Conservation (phyloP, 37 sponge, comb jelly and placozoan species). For the Corticium candelabrum region DNA sequence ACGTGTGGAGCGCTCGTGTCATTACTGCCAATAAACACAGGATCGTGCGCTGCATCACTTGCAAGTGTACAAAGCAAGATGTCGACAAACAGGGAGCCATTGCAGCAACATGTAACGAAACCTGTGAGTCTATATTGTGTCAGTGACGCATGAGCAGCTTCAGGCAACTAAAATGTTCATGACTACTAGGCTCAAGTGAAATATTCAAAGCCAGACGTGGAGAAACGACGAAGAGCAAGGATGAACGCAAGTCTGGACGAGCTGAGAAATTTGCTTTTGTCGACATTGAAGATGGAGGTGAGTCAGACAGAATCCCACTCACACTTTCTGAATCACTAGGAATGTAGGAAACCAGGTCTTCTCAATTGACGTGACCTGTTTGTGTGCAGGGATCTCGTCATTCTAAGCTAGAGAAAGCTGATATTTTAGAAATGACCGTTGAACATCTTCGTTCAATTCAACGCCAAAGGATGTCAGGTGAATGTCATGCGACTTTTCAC, state of each 20-base stretch:
- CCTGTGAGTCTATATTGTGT: too few species aligned
- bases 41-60: background rate
- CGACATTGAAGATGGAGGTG: constrained; percentile 7
- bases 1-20: constrained; percentile 3
- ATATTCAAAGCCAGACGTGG: constrained; percentile 6
- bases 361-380: background rate
- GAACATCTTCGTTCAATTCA: constrained; percentile 72
- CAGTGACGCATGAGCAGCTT: too few species aligned
- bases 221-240: constrained; percentile 5
- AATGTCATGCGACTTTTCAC: background rate
- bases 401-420: constrained; percentile 85
- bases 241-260: constrained; percentile 9
- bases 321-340: background rate
- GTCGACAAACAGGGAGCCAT: too few species aligned
- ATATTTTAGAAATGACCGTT: constrained; percentile 87
- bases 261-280: background rate
- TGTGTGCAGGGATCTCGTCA: constrained; percentile 7
- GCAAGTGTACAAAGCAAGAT: background rate
- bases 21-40: background rate
- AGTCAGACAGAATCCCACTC: background rate
- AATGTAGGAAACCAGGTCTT: too few species aligned
- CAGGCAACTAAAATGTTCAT: too few species aligned
- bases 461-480: constrained; percentile 17
- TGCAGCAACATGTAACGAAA: too few species aligned
- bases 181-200: too few species aligned